Evolutionary conservation across 2,888 invertebrate species (phyloP), one percentile per base, ranked within the genome.

Genomic region (Phrixothrix hirtus): DNA sequence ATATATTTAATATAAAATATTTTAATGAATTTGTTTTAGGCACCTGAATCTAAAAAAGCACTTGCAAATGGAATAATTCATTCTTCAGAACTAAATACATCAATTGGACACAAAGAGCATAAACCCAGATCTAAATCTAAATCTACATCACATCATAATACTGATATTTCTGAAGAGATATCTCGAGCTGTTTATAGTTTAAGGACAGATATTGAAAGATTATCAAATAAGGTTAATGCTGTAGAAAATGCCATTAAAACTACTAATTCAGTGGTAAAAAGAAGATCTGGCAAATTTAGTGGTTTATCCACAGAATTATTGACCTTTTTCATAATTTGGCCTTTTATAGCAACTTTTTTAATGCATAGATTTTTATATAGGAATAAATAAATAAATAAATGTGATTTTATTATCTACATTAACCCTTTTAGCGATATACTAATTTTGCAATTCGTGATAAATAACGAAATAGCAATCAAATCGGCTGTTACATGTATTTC

Each of bases 251-350:
- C 57, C 11, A 48, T 58, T 17, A 65, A 60, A 35, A 55, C 49
- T 9, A 43, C 54, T 2, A 32, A 38, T 7, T 15, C 35, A 14
- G 52, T 55, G 12, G 41, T 45, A 2, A 53, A 47, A 34, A 62
- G 58, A 35, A 62, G 60, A 41, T 55, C 42, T 30, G 54, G 56
- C 12, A 25, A 3, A 15, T 66, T 69, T 16, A 57, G 57, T 14
- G 66, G 64, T 21, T 43, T 74, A 5, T 65, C 70, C 7, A 62
- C 78, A 14, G 77, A 79, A 2, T 77, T 86, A 1, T 73, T 87
- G 39, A 67, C 79, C 37, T 76, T 87, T 55, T 70, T 88, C 58
- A 64, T 85, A 14, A 56, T 82, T 47, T 88, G 88, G 88, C 88
- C 88, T 2, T 78, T 88, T 66, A 57, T 86, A 35, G 83, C 81